Conservation (phyloP, 2,797 vertebrate genomes). For the Poecilia velifera region DNA sequence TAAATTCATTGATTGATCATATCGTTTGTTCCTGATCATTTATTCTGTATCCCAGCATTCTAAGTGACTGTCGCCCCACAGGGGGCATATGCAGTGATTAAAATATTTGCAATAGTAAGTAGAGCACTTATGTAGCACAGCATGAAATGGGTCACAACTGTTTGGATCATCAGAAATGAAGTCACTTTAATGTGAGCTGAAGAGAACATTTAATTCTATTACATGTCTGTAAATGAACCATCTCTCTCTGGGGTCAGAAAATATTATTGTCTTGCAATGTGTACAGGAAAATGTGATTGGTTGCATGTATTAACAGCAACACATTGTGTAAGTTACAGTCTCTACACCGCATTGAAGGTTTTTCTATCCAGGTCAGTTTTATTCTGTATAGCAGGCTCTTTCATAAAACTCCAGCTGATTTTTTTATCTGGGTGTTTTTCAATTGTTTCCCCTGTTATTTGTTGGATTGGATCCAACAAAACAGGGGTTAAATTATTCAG, state of each 20-base stretch:
- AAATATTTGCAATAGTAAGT: constrained; percentile 1
- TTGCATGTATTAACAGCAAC: neutral
- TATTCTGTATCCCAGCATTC: neutral
- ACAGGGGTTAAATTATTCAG: neutral
- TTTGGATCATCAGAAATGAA: neutral
- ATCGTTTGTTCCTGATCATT: neutral
- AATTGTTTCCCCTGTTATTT: neutral
- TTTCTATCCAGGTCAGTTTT: neutral
- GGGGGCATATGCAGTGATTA: neutral
- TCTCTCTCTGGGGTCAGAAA: neutral
- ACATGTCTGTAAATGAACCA: neutral
- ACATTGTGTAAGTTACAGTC: neutral
- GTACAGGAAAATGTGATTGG: neutral
- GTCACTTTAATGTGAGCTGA: neutral
- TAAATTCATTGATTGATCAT: neutral
- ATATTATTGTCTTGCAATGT: neutral
- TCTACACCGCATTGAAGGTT: neutral
- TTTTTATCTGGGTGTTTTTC: neutral
- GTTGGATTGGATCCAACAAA: neutral
- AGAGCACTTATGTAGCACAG: neutral
- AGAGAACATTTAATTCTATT: neutral
- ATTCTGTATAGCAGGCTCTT: neutral
- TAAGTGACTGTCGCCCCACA: neutral
- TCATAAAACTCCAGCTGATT: neutral
- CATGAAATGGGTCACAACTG: neutral